Evolutionary conservation across 2,888 invertebrate species (phyloP).

Genomic region (Chesias legatella): DNA sequence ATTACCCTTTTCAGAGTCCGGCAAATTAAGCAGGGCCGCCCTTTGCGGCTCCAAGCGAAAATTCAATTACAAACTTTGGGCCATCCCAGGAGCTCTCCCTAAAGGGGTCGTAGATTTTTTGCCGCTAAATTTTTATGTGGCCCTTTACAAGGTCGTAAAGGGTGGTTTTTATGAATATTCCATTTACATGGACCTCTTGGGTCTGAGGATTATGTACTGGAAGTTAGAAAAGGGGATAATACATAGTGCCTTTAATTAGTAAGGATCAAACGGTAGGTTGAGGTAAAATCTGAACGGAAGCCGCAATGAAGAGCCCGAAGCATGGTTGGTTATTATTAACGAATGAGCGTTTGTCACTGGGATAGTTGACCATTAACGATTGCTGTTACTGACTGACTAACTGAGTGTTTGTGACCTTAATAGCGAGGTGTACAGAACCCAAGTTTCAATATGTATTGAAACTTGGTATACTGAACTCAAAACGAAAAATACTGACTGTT

Average conservation of each 20-base stretch:
- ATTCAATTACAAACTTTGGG: slow-evolving; percentile 78
- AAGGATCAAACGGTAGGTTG: too few relatives aligned
- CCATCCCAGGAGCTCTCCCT: slow-evolving; percentile 73
- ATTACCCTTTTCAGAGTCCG: slow-evolving; percentile 67
- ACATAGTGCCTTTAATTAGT: slow-evolving; percentile 38
- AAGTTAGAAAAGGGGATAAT: slow-evolving; percentile 46
- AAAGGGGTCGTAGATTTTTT: slow-evolving; percentile 64
- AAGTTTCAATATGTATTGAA: too few relatives aligned
- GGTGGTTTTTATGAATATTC: slow-evolving; percentile 76
- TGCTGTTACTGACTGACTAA: too few relatives aligned
- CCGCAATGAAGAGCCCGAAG: too few relatives aligned
- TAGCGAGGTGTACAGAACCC: too few relatives aligned
- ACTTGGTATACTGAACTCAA: too few relatives aligned
- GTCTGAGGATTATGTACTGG: slow-evolving; percentile 44
- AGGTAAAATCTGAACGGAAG: too few relatives aligned
- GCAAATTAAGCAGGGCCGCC: slow-evolving; percentile 76
- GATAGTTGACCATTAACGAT: too few relatives aligned
- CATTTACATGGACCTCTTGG: slow-evolving; percentile 62
- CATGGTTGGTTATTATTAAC: too few relatives aligned
- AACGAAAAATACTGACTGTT: too few relatives aligned
- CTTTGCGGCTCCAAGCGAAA: slow-evolving; percentile 79
- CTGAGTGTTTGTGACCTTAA: too few relatives aligned
- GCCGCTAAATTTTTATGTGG: slow-evolving; percentile 75
- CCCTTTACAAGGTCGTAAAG: slow-evolving; percentile 78
- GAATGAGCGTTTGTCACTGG: too few relatives aligned